Base-by-base conservation (phyloP, 1,140 invertebrate species). In the Papilio dardanus region DNA sequence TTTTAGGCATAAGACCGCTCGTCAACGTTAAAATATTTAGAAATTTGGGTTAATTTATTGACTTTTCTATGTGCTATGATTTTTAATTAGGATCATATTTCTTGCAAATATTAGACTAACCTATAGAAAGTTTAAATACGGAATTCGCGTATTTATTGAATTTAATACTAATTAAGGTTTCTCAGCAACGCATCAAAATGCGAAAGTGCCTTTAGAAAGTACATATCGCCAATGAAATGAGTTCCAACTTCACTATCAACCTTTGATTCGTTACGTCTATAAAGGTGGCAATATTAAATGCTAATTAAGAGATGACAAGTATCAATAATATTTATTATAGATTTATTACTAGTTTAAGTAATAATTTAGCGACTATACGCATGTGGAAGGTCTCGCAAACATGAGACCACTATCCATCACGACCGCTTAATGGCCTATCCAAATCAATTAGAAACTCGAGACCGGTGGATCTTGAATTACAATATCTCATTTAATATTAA, bases 391-490 rank as follows among this genome's bases (percentile, higher is more conserved):
- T 84, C 85, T 76, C 81, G 80, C 83, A 85, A 86, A 88, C 85
- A 87, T 71, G 68, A 77, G 67, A 76, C 82, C 82, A 81, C 79
- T 85, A 89, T 89, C 86, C 81, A 90, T 90, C 87, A 89, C 85
- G 84, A 74, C 67, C 73, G 86, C 87, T 88, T 89, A 89, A 89
- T 88, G 84, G 86, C 87, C 87, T 86, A 88, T 88, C 86, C 86
- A 82, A 90, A 90, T 90, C 87, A 90, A 90, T 90, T 90, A 90
- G 83, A 88, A 89, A 90, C 86, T 88, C 80, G 81, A 87, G 76
- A 83, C 42, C 82, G 67, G 74, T 40, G 71, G 71, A 42, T 66
- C 31, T 84, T 81, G 73, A 78, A 77, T 75, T 77, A 77, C 76
- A 74, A 69, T 81, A 75, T 78, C 75, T 77, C 67, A 33, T 58